phyloP scores from a whole-genome alignment of 92 coral and sea anemone species.

The Phenganax marumi region DNA sequence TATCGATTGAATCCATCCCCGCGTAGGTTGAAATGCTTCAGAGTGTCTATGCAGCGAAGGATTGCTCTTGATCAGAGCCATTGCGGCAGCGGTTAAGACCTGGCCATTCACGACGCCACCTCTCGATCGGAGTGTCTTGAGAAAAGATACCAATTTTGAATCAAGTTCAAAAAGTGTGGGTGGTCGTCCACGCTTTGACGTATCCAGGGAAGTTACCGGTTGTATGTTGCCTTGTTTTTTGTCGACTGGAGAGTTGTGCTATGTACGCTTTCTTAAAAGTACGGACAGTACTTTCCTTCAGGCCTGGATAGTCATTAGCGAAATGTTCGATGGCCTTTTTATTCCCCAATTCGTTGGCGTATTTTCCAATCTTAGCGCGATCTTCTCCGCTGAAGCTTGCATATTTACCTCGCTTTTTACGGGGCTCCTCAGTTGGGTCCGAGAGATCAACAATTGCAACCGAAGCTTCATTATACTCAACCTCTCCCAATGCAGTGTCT shows the following conservation, averaged over 20 bases:
- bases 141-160: constrained; percentile 46
- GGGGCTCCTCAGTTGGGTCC: too few relatives aligned
- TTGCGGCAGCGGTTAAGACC: constrained; percentile 61
- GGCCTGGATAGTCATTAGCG: too few relatives aligned
- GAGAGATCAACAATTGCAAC: too few relatives aligned
- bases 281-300: too few relatives aligned
- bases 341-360: too few relatives aligned
- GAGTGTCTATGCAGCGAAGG: constrained; percentile 48
- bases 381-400: too few relatives aligned
- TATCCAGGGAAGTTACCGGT: background rate
- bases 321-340: too few relatives aligned
- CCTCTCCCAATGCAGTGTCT: too few relatives aligned
- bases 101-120: constrained; percentile 64
- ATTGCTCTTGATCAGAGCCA: constrained; percentile 65
- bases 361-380: too few relatives aligned
- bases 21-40: constrained; percentile 48
- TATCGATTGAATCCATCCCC: constrained; percentile 63
- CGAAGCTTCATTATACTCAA: too few relatives aligned
- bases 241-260: constrained; percentile 30
- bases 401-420: too few relatives aligned
- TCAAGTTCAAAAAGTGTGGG: constrained; percentile 57
- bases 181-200: constrained; percentile 52
- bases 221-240: constrained; percentile 48
- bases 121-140: constrained; percentile 61
- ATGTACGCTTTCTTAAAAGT: too few relatives aligned